Conservation (phyloP, 2,888 invertebrate genomes). For the Fragum fragum region DNA sequence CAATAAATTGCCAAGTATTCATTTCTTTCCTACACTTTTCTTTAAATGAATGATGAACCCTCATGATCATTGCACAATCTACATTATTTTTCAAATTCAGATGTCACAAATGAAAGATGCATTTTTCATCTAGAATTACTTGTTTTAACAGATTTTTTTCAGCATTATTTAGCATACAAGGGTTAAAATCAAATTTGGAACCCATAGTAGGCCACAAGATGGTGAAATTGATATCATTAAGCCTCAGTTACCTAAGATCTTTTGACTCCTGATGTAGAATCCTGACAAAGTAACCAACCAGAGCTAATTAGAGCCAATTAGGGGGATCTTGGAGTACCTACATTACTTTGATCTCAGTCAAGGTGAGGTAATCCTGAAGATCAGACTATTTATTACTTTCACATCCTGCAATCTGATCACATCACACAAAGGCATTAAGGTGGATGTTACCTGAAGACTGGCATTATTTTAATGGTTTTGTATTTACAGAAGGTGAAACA, state of each 20-base stretch:
- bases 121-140: no score
- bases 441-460: no score
- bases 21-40: not conserved
- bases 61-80: no score
- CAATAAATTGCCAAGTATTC: not conserved
- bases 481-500: no score
- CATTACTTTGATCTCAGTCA: conserved; percentile 14
- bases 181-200: no score
- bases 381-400: not conserved
- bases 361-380: conserved; percentile 15
- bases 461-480: no score
- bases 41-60: no score
- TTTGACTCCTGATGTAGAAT: conserved; percentile 13
- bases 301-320: conserved; percentile 24
- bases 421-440: no score
- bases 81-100: no score
- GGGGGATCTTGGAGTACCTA: conserved; percentile 12
- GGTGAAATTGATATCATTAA: conserved; percentile 3
- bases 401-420: not conserved
- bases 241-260: conserved; percentile 18
- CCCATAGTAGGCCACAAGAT: not conserved
- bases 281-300: conserved; percentile 10
- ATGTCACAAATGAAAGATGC: no score
- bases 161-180: no score
- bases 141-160: no score